Percentiles rank a stretch among this genome's conserved stretches.
Evolutionary conservation across 2,113 vertebrate genomes (phyloP).

Genomic region (Prionailurus viverrinus): DNA sequence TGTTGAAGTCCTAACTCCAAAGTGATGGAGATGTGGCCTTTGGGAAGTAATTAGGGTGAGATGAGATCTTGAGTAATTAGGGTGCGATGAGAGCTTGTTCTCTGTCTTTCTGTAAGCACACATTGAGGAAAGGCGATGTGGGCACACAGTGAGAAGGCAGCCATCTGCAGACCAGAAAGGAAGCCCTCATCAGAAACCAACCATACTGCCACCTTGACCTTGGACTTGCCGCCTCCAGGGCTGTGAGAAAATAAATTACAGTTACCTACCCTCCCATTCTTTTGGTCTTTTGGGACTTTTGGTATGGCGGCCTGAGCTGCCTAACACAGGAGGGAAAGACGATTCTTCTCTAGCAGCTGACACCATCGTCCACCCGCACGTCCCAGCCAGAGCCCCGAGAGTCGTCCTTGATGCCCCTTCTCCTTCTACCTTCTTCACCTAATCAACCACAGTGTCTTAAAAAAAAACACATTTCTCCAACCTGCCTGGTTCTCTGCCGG

Average conservation of each 20-base stretch:
- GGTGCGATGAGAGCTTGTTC: background rate
- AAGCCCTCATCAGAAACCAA: background rate
- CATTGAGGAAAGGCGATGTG: background rate
- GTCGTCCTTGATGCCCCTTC: background rate
- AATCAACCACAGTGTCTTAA: background rate
- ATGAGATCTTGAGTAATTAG: background rate
- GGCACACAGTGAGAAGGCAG: background rate
- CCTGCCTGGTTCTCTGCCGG: background rate
- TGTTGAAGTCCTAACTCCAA: background rate
- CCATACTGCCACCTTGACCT: background rate
- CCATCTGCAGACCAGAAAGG: background rate
- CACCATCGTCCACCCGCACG: background rate
- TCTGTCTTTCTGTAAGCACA: background rate
- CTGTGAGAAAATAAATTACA: background rate
- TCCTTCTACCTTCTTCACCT: background rate
- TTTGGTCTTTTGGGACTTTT: background rate
- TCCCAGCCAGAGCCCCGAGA: background rate
- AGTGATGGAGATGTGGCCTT: background rate
- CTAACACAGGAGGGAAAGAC: background rate
- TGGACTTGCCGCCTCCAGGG: background rate
- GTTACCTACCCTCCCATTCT: background rate
- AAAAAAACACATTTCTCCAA: background rate
- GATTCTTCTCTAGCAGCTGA: background rate
- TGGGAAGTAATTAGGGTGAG: background rate
- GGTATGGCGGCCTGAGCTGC: background rate